Percentiles rank a stretch among this genome's conserved stretches.
Evolutionary conservation across 2,888 invertebrate species (phyloP).

Genomic region (Drosophila meridionalis): DNA sequence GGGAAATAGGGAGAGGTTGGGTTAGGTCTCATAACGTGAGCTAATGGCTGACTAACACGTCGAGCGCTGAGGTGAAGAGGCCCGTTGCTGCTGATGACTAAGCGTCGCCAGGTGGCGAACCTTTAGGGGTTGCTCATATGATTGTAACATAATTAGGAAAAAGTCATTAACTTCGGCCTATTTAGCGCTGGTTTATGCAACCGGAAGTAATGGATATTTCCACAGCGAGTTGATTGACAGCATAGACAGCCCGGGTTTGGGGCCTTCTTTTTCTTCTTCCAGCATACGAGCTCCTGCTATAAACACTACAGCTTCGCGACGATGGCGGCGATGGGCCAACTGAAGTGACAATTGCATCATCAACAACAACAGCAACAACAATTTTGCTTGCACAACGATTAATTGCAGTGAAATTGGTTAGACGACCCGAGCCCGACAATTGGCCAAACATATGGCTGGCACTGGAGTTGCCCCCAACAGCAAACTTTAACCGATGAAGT

Average conservation of each 20-base stretch:
- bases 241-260: not conserved
- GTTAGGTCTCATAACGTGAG: constrained; percentile 45
- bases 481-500: constrained; percentile 1
- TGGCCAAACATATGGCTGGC: constrained; percentile 5
- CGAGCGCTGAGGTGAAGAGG: constrained; percentile 36
- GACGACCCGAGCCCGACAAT: constrained; percentile 18
- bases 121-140: constrained; percentile 44
- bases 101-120: constrained; percentile 39
- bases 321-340: constrained; percentile 7
- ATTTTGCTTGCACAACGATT: constrained; percentile 58
- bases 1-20: constrained; percentile 27
- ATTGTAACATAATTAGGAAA: constrained; percentile 70
- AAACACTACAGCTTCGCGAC: constrained; percentile 22
- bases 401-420: constrained; percentile 53
- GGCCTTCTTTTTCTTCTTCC: not conserved
- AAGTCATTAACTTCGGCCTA: constrained; percentile 64
- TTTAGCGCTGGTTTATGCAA: constrained; percentile 58
- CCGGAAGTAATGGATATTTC: constrained; percentile 57
- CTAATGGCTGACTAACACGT: constrained; percentile 72
- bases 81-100: constrained; percentile 39
- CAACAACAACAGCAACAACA: constrained; percentile 2
- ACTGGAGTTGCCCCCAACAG: constrained; percentile 3
- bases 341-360: constrained; percentile 52
- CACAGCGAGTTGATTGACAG: constrained; percentile 14
- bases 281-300: constrained; percentile 19